Evolutionary conservation across 2,113 vertebrate genomes (phyloP).

Genomic region (Chaetorhynchus papuensis): DNA sequence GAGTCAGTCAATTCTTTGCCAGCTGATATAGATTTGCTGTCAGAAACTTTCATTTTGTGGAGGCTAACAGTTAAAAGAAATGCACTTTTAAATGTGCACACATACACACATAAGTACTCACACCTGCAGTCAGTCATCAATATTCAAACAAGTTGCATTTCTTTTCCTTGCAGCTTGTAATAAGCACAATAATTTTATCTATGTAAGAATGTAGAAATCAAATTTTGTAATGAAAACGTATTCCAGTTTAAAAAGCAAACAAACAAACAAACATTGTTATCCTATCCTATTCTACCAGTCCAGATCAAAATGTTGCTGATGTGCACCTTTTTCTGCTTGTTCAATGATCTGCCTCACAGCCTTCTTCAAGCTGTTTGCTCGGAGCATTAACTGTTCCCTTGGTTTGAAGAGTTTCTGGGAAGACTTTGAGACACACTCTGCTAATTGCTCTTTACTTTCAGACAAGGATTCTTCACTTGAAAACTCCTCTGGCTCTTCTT

Average conservation of each 20-base stretch:
- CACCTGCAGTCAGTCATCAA: not conserved
- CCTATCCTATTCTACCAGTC: not conserved
- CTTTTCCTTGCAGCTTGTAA: not conserved
- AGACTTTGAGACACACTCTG: slow-evolving; percentile 77
- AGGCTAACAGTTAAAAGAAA: not conserved
- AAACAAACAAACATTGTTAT: not conserved
- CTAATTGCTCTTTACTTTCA: slow-evolving; percentile 84
- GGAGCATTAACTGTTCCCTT: slow-evolving; percentile 87
- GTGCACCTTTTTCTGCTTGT: slow-evolving; percentile 90
- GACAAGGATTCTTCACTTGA: slow-evolving; percentile 88
- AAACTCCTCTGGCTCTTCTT: slow-evolving; percentile 86
- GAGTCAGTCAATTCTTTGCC: not conserved
- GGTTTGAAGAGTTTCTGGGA: slow-evolving; percentile 81
- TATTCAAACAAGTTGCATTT: not conserved
- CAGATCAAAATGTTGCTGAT: not conserved
- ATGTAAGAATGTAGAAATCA: not conserved
- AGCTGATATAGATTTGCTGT: not conserved
- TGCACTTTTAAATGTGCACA: not conserved
- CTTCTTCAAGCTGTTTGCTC: slow-evolving; percentile 97
- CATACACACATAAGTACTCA: not conserved
- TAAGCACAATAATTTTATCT: not conserved
- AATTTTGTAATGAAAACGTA: not conserved
- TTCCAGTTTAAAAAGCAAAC: not conserved
- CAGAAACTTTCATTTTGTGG: not conserved
- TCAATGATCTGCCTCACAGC: slow-evolving; percentile 94